Evolutionary conservation across 2,113 vertebrate genomes (phyloP).

Genomic region (Chionomys nivalis): DNA sequence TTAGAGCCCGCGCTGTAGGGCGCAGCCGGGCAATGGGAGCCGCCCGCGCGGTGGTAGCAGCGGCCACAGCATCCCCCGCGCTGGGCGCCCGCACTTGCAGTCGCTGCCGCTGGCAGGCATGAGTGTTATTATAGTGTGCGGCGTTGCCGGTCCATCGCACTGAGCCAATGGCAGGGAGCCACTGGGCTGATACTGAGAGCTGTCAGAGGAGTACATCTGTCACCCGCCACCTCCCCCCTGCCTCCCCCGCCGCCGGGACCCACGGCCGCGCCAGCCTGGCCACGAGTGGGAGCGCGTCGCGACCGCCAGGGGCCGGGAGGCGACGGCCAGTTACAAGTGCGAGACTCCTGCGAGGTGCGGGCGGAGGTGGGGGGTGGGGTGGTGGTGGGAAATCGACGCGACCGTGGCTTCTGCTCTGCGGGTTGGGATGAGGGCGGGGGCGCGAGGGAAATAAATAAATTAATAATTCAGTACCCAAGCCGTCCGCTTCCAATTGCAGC

Average conservation of each 20-base stretch:
- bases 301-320: background rate
- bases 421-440: background rate
- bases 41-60: slow-evolving; percentile 56
- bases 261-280: slow-evolving; percentile 35
- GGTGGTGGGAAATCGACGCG: background rate
- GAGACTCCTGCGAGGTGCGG: slow-evolving; percentile 43
- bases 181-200: slow-evolving; percentile 86
- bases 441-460: background rate
- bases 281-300: slow-evolving; percentile 1
- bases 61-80: slow-evolving; percentile 70
- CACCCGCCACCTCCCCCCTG: slow-evolving; percentile 84
- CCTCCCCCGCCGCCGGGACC: slow-evolving; percentile 63
- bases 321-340: slow-evolving; percentile 34
- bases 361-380: background rate
- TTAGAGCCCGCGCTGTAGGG: slow-evolving; percentile 30
- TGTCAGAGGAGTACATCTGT: slow-evolving; percentile 88
- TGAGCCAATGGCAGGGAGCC: slow-evolving; percentile 90
- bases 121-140: slow-evolving; percentile 87
- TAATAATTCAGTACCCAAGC: slow-evolving; percentile 56
- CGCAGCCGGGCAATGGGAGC: slow-evolving; percentile 18
- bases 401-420: background rate
- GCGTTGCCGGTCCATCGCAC: slow-evolving; percentile 88
- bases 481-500: slow-evolving; percentile 14
- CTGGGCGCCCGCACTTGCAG: slow-evolving; percentile 74
- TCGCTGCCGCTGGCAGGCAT: slow-evolving; percentile 82